Conservation (phyloP, 2,797 vertebrate species). For the Nasua narica region DNA sequence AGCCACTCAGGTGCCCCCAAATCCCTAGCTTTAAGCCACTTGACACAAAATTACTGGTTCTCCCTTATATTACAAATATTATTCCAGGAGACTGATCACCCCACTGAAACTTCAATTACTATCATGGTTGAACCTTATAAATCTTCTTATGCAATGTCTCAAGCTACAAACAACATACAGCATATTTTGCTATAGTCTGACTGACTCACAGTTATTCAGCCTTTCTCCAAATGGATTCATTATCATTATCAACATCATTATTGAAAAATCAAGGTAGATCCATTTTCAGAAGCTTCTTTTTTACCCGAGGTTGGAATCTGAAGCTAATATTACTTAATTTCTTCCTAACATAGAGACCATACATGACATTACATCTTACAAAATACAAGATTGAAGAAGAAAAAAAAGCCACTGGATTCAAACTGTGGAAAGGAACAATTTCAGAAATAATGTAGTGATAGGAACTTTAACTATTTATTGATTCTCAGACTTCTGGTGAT, state of each 20-base stretch:
- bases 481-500: not conserved
- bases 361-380: not conserved
- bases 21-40: not conserved
- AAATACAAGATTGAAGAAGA: not conserved
- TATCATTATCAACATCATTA: not conserved
- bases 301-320: not conserved
- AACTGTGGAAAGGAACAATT: not conserved
- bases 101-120: not conserved
- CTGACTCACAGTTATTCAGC: not conserved
- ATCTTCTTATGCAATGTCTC: not conserved
- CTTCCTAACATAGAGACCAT: not conserved
- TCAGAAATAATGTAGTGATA: not conserved
- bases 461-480: not conserved
- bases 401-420: not conserved
- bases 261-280: not conserved
- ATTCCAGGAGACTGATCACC: not conserved
- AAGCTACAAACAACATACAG: not conserved
- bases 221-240: not conserved
- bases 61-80: not conserved
- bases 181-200: not conserved
- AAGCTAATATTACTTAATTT: not conserved
- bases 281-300: not conserved
- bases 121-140: not conserved
- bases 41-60: not conserved
- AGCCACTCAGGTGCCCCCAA: no score